phyloP scores from a whole-genome alignment of 2,888 invertebrate genomes.

The Pseudococcus viburni region DNA sequence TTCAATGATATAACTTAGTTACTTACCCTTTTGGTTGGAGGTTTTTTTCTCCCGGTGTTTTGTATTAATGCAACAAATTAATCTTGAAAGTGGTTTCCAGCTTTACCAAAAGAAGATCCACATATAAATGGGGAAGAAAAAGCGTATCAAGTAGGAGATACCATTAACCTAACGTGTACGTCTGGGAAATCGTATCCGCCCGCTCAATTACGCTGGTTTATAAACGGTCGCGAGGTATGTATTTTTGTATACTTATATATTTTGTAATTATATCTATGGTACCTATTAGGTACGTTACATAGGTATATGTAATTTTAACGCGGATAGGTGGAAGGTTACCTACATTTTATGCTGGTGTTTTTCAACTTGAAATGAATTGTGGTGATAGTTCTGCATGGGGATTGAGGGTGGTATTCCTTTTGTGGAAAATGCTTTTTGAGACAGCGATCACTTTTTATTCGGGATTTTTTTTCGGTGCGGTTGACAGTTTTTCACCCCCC shows the following conservation, averaged over 20 bases:
- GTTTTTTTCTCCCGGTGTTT: constrained; percentile 47
- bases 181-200: constrained; percentile 84
- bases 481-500: too few species aligned
- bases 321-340: background rate
- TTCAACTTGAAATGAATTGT: constrained; percentile 10
- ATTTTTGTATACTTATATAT: constrained; percentile 41
- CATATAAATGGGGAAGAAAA: constrained; percentile 82
- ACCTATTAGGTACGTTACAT: too few species aligned
- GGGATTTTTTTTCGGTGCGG: too few species aligned
- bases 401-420: background rate
- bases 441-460: too few species aligned
- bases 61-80: constrained; percentile 39
- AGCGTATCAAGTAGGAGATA: constrained; percentile 83
- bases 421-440: too few species aligned
- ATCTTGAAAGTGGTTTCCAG: constrained; percentile 71
- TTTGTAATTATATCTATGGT: constrained; percentile 5
- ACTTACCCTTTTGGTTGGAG: constrained; percentile 35
- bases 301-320: constrained; percentile 9
- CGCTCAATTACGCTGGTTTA: constrained; percentile 83
- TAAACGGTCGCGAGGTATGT: constrained; percentile 82
- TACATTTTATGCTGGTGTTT: background rate
- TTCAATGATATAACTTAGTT: constrained; percentile 42
- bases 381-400: background rate
- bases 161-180: constrained; percentile 82
- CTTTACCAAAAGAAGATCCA: constrained; percentile 81